Base-by-base conservation (phyloP, 2,888 invertebrate species). In the Linnaemya tessellans region DNA sequence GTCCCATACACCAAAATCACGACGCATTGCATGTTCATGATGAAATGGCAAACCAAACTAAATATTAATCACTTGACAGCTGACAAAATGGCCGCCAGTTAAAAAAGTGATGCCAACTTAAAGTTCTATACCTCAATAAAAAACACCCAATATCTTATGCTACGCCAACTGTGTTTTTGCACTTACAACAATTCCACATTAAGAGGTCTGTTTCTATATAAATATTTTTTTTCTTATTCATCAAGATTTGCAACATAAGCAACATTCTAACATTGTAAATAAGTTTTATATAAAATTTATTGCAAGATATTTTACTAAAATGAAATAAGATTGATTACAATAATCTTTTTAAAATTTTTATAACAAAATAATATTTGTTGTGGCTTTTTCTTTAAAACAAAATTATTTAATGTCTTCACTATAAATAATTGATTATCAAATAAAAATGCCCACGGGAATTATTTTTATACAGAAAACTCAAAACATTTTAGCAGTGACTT, bases 261-360 rank as follows among this genome's bases (percentile, higher is more conserved):
- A 71, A 65, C 41, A 71, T 77, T 64, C n/a, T 25, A 46, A 54
- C 58, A 58, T 70, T 49, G 46, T 25, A 77, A 82, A 49, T 43
- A 74, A 67, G 15, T 74, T 67, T 41, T 67, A 41, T 35, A 56
- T 30, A 58, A 60, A 80, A 74, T 67, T 35, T 71, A 56, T 64
- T 58, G 18, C 56, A 56, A 20, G 35, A 43, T 71, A 62, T 56
- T 56, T 64, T 25, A 58, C n/a, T 51, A 20, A 35, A 18, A 71
- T 58, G 25, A 78, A 75, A 64, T 43, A 78, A 83, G 77, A 83
- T 83, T 83, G 78, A 83, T 83, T 65, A 22, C 22, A 43, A 9
- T 41, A 68, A 74, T 68, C 43, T 43, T 80, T 60, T 22, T 71
- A 38, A 65, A 51, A 20, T n/a, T 38, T 78, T 58, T 22, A 15